phyloP scores from a whole-genome alignment of 2,113 vertebrate genomes.

The Neoarius graeffei region DNA sequence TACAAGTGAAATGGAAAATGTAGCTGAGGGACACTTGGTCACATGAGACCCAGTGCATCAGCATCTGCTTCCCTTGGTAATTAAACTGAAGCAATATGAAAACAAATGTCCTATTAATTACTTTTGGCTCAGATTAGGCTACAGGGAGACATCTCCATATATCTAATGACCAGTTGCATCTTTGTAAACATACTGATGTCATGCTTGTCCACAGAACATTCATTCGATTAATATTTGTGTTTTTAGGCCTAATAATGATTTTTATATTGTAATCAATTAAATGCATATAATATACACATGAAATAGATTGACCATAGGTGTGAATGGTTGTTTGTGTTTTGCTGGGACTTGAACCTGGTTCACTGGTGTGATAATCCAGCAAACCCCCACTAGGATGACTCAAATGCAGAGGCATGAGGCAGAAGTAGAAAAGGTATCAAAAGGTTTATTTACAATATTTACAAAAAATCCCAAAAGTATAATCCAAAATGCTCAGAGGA shows the following conservation, averaged over 20 bases:
- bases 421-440: too few species aligned
- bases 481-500: too few species aligned
- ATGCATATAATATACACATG: background rate
- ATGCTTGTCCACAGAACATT: background rate
- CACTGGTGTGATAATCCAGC: too few species aligned
- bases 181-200: conserved; percentile 22
- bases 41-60: conserved; percentile 15
- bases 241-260: background rate
- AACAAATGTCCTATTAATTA: conserved; percentile 49
- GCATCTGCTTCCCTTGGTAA: background rate
- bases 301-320: background rate
- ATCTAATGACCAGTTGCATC: background rate
- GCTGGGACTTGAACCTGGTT: too few species aligned
- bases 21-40: conserved; percentile 23
- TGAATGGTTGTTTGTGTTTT: too few species aligned
- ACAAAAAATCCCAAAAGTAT: too few species aligned
- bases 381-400: too few species aligned
- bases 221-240: background rate
- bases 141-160: background rate
- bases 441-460: too few species aligned
- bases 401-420: too few species aligned
- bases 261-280: background rate
- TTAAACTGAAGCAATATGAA: conserved; percentile 11
- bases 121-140: conserved; percentile 28
- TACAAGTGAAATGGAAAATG: conserved; percentile 31